Evolutionary conservation across 2,113 vertebrate species (phyloP).

Genomic region (Crotophaga sulcirostris): DNA sequence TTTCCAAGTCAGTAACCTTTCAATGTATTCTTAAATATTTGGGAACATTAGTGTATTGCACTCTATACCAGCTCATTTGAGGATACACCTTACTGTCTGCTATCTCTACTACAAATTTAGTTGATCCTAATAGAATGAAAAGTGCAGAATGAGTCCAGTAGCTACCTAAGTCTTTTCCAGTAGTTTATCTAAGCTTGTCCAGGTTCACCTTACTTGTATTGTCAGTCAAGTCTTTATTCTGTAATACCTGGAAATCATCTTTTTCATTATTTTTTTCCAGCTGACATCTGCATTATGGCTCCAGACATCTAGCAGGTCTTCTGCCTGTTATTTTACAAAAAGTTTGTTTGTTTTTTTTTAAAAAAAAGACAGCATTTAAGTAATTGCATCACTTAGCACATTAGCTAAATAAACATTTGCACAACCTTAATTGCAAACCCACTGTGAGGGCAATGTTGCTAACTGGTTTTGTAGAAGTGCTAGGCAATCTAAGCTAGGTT

Average conservation of each 20-base stretch:
- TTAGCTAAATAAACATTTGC: neutral
- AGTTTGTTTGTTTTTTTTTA: neutral
- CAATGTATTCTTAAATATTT: neutral
- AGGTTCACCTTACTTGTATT: neutral
- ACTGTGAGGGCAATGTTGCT: neutral
- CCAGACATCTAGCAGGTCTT: neutral
- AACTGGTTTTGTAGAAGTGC: neutral
- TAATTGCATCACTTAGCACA: neutral
- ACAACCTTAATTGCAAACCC: neutral
- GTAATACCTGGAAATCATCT: neutral
- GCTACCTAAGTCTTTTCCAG: neutral
- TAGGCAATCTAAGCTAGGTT: neutral
- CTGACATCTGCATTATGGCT: neutral
- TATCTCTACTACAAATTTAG: neutral
- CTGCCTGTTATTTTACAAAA: neutral
- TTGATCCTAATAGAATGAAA: neutral
- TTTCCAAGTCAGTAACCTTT: neutral
- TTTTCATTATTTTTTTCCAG: neutral
- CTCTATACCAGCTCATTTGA: neutral
- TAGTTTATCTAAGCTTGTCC: neutral
- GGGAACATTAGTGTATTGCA: neutral
- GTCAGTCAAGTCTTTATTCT: neutral
- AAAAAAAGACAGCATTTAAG: neutral
- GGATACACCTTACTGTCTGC: neutral
- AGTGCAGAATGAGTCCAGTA: neutral